Base-by-base conservation (phyloP, 2,888 invertebrate genomes). In the Sinohyriopsis cumingii region DNA sequence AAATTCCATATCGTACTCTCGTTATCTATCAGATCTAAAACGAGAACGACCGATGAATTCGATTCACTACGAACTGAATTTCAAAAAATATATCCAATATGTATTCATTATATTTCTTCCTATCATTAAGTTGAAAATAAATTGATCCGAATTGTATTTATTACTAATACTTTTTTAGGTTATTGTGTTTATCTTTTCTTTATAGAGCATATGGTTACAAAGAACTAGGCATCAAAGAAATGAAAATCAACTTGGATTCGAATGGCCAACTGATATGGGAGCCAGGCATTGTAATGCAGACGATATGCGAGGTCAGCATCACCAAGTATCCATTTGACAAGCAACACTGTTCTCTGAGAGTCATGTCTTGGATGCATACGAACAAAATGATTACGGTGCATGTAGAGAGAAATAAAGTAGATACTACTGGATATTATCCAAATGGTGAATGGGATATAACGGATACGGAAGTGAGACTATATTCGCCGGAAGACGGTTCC, bases 351-450 rank as follows among this genome's bases (percentile, higher is more conserved):
- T 78, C 79, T 61, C 80, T 83, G 12, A 72, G 83, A n/a, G 78
- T 81, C 67, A 76, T 82, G 68, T 81, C 82, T 15, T 82, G 82
- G 82, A 82, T 82, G 82, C 80, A 82, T 64, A 82, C 82, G n/a
- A 82, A 82, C 65, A 78, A 77, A 24, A 81, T 79, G 9, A 60
- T 82, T 63, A 73, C 75, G 4, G 80, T 82, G 19, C 65, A 63
- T 3, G 81, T 81, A 0, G 80, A 80, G 33, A 72, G 67, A 19
- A 68, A 76, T 55, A 68, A 63, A 25, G 76, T 82, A 25, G 78
- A 81, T 67, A 71, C 79, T 24, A 76, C 73, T 25, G 76, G 77
- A 24, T 74, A 79, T 63, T 74, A 81, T 57, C 80, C 80, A 5
- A 82, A 81, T 67, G 82, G 82, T 20, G 82, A 82, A 65, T 82